Base-by-base conservation (phyloP, 37 sponge, comb jelly and placozoan genomes). In the Crambe crambe region DNA sequence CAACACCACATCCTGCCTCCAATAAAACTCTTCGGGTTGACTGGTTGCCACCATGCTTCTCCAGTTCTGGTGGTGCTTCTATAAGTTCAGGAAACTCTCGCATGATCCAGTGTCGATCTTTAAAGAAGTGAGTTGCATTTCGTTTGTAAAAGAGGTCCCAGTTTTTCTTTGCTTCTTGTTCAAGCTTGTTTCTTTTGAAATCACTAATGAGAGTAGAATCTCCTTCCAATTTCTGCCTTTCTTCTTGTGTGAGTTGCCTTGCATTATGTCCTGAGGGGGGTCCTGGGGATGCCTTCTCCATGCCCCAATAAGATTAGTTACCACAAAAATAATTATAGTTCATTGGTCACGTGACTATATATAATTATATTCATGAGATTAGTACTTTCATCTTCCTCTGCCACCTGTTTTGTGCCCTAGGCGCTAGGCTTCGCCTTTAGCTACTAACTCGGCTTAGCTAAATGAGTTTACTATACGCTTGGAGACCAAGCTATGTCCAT, bases 111-210 rank as follows among this genome's bases (percentile, higher is more conserved):
- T 93, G 96, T 72, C 99, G 74, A 56, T 98, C 99, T 68, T 98
- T 98, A 73, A 98, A 98, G 89, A 98, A 98, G 59, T 95, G 73
- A 15, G 89, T 91, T 8, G 90, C 35, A 61, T 98, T 98, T 74
- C 99, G 56, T 73, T 98, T 98, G 85, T 98, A 98, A 66, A 98
- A 98, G 30, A 98, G 75, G 68, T 98, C 99, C 99, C 99, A 98
- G 83, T 95, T 93, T 56, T 89, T 92, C 61, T 78, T 89, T 9
- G 96, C 94, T 58, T 98, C 99, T 37, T 26, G 54, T 56, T 98
- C 99, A 5, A 98, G 70, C 57, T 98, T 95, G 21, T 87, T 71
- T 39, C 83, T 76, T 56, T 85, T 88, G 47, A 91, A 98, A 58
- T 83, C 83, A 34, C 89, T 80, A 26, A 98, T 37, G 9, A 59